Evolutionary conservation across 2,797 vertebrate species (phyloP), one percentile per base, ranked within the genome.

Genomic region (Rhynchotus rufescens): DNA sequence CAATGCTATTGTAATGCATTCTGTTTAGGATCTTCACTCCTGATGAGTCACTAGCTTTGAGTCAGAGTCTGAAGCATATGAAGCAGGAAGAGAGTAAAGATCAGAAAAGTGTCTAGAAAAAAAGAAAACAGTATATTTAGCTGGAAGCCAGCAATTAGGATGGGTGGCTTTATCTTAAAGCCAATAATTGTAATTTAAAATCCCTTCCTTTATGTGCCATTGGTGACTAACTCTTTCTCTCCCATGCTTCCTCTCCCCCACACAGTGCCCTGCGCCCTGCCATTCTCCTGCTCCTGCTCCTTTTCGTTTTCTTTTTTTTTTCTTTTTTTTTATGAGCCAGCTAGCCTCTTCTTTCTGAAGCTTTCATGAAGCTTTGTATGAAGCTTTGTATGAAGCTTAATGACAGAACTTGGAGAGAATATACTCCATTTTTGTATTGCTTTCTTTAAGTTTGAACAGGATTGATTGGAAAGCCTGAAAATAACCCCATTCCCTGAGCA

Each of bases 221-320:
- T 51, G 12, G 28, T 12, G 16, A 28, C n/a, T 44, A 21, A 9
- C 22, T 54, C 34, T 67, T 82, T 34, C 15, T 52, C 12, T 67
- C 15, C 6, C 11, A 6, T 75, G 11, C 40, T 13, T 22, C 49
- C 49, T 10, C 15, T 52, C 10, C 60, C 15, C 7, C 8, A 6
- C 12, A 0, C 7, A 4, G 1, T 2, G 1, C 25, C 21, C 10
- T 71, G 13, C 36, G 11, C 8, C 7, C 40, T 40, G 40, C 40
- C 40, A 36, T 36, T 9, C 36, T 14, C 16, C 42, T 44, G 42
- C 42, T 44, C 42, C 42, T 44, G 36, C 36, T 36, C 36, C 36
- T 9, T 36, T 36, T 10, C 36, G 9, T 36, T 36, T 36, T 36
- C 10, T 36, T 36, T 44, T 1, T 26, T 73, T 66, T 86, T 86